These are phyloP conservation scores for Chrysolina americana DNA, from an alignment of 2,888 invertebrate genomes.

Conservation along the genomic window DNA sequence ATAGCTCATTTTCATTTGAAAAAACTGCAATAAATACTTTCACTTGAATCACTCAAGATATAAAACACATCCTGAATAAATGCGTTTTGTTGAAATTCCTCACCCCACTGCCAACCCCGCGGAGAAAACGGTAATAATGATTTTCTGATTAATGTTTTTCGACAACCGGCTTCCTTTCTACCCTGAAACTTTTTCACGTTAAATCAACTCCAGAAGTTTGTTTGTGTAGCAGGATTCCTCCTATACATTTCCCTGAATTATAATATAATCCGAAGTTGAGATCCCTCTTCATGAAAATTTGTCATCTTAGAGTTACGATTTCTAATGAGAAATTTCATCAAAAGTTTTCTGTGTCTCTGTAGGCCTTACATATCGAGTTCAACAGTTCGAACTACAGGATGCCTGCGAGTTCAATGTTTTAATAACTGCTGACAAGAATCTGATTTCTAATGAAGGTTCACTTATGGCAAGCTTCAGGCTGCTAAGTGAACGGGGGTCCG, in stretches of 20 bases:
- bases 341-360: slow-evolving; percentile 1
- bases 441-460: no score
- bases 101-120: no score
- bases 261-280: not conserved
- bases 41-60: no score
- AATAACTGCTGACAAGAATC: no score
- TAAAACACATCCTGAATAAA: no score
- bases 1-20: no score
- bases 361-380: no score
- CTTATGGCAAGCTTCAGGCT: no score
- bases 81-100: not conserved
- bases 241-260: not conserved
- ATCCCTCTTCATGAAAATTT: not conserved
- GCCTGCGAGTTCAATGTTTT: no score
- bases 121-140: not conserved
- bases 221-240: not conserved
- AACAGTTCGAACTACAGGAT: no score
- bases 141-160: slow-evolving; percentile 2
- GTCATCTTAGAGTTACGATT: not conserved
- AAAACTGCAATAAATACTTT: no score
- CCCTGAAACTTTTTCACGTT: not conserved
- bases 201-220: slow-evolving; percentile 7
- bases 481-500: no score
- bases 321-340: not conserved
- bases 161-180: not conserved